Base-by-base conservation (phyloP, 2,888 invertebrate genomes). In the Idaea straminata region DNA sequence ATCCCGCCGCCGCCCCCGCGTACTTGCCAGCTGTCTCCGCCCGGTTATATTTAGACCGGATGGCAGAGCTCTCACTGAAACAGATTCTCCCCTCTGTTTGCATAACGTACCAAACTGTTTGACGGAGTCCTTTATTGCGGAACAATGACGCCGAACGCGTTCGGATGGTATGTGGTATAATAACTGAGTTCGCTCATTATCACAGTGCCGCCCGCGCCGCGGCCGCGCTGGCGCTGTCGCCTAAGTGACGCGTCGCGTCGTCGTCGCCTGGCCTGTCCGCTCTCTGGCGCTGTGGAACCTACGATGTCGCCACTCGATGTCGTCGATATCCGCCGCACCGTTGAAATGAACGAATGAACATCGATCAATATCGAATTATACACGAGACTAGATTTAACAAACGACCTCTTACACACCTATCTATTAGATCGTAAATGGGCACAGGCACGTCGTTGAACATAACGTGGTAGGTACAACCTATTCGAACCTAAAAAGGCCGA, bases 21-120 rank as follows among this genome's bases (percentile, higher is more conserved):
- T 71, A 74, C 77, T 75, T 77, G 71, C 83, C 84, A 84, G 84
- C 86, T 87, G 87, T 86, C 86, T 83, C 84, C 81, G 79, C 80
- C 83, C 81, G 81, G 80, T 86, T 90, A 89, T 89, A 90, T 89
- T 88, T 90, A 90, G 89, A 85, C 86, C 84, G 88, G 86, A 87
- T 85, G 83, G 84, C 84, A 74, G 80, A 84, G 85, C 83, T 86
- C 85, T 85, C 81, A 85, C 86, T 87, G 85, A 84, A 84, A 86
- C 87, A 83, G 83, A 86, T 88, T 87, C 87, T 87, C 87, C 87
- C 86, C 83, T 83, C 82, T 83, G 84, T 85, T 86, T 85, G 83
- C 83, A 84, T 86, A 84, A 84, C 79, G 79, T 74, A 82, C 82
- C 77, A 74, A 83, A 83, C 81, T 79, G 80, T 81, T 78, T 78